Conservation (phyloP, 2,113 vertebrate species). For the Anhinga rufa region DNA sequence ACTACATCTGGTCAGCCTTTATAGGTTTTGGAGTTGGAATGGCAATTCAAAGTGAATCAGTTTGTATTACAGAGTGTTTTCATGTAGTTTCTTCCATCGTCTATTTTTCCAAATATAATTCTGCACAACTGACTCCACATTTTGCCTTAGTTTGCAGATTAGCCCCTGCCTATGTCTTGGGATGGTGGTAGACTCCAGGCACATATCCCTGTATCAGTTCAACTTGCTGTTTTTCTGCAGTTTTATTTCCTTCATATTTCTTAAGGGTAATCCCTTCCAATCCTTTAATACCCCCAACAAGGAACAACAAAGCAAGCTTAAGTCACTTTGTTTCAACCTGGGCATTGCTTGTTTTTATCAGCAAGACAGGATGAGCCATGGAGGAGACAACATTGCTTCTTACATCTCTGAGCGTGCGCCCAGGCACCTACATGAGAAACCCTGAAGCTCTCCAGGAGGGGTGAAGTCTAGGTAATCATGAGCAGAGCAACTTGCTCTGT, state of each 20-base stretch:
- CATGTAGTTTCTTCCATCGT: neutral
- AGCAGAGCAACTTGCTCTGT: neutral
- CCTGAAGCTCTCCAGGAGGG: neutral
- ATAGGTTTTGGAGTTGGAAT: neutral
- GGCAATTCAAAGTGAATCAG: neutral
- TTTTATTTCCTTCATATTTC: neutral
- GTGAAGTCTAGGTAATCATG: neutral
- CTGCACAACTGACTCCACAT: neutral
- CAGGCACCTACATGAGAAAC: neutral
- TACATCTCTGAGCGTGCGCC: neutral
- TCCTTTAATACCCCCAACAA: neutral
- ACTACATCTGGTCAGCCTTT: neutral
- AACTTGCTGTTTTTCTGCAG: neutral
- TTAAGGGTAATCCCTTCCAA: neutral
- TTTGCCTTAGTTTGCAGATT: neutral
- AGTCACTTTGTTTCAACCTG: neutral
- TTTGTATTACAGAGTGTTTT: neutral
- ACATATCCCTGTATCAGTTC: neutral
- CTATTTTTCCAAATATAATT: neutral
- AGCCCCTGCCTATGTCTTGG: neutral
- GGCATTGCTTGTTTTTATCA: neutral
- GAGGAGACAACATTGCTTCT: neutral
- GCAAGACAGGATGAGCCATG: neutral
- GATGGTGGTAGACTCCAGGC: neutral
- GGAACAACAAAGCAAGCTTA: neutral